Base-by-base conservation (phyloP, 2,888 invertebrate genomes). In the Nebria salina region DNA sequence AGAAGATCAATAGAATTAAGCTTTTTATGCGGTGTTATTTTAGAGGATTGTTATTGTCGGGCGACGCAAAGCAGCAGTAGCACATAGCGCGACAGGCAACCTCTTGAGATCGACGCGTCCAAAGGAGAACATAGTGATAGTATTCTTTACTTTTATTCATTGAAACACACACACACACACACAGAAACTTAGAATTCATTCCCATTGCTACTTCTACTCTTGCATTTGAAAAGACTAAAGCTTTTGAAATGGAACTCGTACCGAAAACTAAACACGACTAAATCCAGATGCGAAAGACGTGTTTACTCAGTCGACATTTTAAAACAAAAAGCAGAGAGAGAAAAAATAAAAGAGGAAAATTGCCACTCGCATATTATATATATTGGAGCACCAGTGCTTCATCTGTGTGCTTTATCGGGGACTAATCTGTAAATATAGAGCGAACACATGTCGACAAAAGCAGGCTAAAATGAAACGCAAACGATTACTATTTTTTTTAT, bases 141-240 rank as follows among this genome's bases (percentile, higher is more conserved):
- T 72, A 81, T 80, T 42, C 75, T 81, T 65, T 73, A 81, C 72
- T 81, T 81, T 81, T 81, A 81, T 81, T 81, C 81, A 81, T 72
- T 66, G 72, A 73, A 26, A 54, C 54, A 11, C 54, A 7, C 20
- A 20, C 54, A 7, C 20, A 20, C 20, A 20, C 54, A 54, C 54
- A 80, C 75, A 80, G 75, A 72, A 87, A 88, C 87, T 87, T 87
- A 85, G 86, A 88, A 87, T 87, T 87, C 87, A 86, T 86, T 86
- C 85, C 84, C 84, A 84, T 84, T 84, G 4, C 83, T 84, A 81
- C 86, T 66, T 72, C 81, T 76, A 76, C 72, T 76, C 84, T 85
- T 86, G 86, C 86, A 86, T 85, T 86, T 85, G 86, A 82, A 85
- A 86, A 85, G 87, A 86, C 86, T 86, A 86, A 86, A 86, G 86